Conservation (phyloP, 2,888 invertebrate genomes). For the Cosmia trapezina region DNA sequence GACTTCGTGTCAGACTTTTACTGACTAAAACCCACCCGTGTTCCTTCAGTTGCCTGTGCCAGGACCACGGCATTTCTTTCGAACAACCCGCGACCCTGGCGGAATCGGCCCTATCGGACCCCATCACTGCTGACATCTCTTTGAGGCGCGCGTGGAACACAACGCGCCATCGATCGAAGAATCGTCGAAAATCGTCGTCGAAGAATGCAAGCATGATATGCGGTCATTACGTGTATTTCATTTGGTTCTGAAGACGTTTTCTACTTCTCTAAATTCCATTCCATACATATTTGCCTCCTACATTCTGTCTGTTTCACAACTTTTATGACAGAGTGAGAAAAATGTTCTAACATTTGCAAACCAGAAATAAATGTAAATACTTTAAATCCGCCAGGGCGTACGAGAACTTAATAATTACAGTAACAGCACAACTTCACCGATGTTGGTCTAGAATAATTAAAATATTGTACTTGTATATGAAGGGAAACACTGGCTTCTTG, state of each 20-base stretch:
- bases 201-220: no score
- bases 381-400: constrained; percentile 47
- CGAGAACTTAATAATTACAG: constrained; percentile 76
- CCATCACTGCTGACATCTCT: no score
- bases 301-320: constrained; percentile 6
- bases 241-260: background rate
- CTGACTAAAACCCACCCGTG: no score
- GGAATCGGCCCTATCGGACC: no score
- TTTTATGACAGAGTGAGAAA: constrained; percentile 10
- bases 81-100: no score
- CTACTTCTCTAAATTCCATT: background rate
- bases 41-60: no score
- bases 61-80: no score
- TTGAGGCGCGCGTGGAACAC: no score
- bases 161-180: no score
- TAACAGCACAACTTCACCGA: constrained; percentile 73
- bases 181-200: no score
- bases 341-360: constrained; percentile 29
- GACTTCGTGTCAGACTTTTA: no score
- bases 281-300: background rate
- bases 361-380: constrained; percentile 56
- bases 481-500: constrained; percentile 69
- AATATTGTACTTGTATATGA: constrained; percentile 77
- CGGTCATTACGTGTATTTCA: no score
- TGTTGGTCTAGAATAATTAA: constrained; percentile 80